A percentile compares a stretch with the other conserved stretches of the same genome.
These are phyloP conservation scores for Brachystomella parvula DNA, from an alignment of 1,140 invertebrate species.

Conservation along the genomic window DNA sequence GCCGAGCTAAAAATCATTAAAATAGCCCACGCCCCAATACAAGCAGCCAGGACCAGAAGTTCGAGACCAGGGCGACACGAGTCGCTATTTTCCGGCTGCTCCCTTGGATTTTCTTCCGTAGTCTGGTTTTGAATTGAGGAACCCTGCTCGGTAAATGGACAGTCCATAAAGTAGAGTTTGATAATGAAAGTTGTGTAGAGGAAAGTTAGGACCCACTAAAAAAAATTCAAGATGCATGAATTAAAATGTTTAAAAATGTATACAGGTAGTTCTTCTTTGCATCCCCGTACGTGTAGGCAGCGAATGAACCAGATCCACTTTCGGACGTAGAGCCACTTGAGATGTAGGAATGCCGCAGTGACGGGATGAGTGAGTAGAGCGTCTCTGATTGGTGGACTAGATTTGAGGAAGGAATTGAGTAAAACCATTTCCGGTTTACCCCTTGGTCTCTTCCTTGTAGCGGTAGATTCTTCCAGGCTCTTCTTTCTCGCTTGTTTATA, in stretches of 20 bases:
- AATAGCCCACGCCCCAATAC: not conserved
- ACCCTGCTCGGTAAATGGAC: too few species aligned
- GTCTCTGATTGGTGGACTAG: conserved; percentile 1
- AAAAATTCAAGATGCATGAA: not conserved
- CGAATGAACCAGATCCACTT: conserved; percentile 14
- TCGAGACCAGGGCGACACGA: not conserved
- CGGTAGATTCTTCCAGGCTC: too few species aligned
- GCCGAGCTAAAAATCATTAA: not conserved
- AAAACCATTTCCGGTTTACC: conserved; percentile 4
- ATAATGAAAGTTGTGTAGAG: conserved; percentile 19
- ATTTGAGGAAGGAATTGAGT: not conserved
- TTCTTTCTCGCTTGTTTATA: not conserved
- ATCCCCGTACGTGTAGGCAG: conserved; percentile 9
- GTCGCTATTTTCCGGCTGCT: not conserved
- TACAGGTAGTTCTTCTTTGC: not conserved
- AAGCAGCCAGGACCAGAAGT: conserved; percentile 4
- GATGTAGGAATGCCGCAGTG: conserved; percentile 20
- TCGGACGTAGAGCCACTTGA: conserved; percentile 21
- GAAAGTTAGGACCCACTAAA: not conserved
- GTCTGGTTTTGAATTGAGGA: too few species aligned
- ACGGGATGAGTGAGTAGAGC: conserved; percentile 19
- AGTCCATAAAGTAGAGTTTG: conserved; percentile 11
- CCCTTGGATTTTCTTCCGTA: not conserved
- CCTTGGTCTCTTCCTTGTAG: not conserved
- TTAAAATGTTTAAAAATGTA: too few species aligned